These are phyloP conservation scores for Dinomys branickii DNA, from an alignment of 2,113 vertebrate species.

Conservation along the genomic window DNA sequence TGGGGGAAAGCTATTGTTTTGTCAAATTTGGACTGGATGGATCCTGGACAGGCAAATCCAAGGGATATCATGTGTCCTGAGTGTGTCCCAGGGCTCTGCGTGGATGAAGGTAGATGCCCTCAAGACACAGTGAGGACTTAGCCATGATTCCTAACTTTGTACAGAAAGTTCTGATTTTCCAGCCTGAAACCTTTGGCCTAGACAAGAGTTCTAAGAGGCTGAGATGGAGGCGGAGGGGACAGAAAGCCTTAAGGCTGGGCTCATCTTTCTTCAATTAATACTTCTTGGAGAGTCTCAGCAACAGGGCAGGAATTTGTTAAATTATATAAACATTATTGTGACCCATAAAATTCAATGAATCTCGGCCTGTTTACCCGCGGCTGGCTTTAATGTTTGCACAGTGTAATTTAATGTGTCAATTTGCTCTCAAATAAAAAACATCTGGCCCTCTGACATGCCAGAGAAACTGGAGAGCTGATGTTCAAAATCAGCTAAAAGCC, in stretches of 20 bases:
- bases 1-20: neutral
- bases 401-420: conserved; percentile 91
- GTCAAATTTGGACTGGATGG: neutral
- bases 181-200: neutral
- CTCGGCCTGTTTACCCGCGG: conserved; percentile 86
- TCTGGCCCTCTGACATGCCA: conserved; percentile 89
- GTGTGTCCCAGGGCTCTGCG: neutral
- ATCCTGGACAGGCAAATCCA: neutral
- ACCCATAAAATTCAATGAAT: conserved; percentile 90
- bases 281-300: conserved; percentile 84
- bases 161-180: neutral
- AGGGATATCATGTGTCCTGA: neutral
- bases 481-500: conserved; percentile 79
- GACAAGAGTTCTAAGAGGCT: neutral
- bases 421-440: conserved; percentile 91
- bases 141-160: neutral
- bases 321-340: conserved; percentile 90
- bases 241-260: conserved; percentile 65
- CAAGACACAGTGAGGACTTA: neutral
- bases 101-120: neutral
- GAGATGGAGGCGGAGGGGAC: neutral
- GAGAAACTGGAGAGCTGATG: conserved; percentile 85
- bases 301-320: conserved; percentile 88
- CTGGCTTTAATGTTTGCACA: conserved; percentile 89
- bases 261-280: conserved; percentile 84